Percentiles rank a stretch among this genome's conserved stretches.
Conservation (phyloP, 2,888 invertebrate species). For the Caenorhabditis sp. region DNA sequence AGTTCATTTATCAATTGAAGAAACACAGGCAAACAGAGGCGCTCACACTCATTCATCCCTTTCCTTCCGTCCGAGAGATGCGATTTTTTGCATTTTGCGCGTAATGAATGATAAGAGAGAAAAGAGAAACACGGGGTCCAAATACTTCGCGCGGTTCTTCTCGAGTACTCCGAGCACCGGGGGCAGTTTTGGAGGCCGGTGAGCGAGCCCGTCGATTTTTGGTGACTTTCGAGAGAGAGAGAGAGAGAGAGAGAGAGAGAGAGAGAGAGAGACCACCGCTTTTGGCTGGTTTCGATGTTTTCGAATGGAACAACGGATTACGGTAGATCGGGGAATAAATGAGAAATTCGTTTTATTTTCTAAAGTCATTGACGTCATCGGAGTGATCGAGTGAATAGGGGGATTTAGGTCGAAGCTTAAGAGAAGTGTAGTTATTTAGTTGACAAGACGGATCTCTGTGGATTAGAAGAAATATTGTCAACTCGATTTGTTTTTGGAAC, state of each 20-base stretch:
- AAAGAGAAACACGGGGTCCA: slow-evolving; percentile 4
- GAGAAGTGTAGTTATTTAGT: too few species aligned
- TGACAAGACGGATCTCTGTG: too few species aligned
- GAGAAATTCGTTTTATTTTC: slow-evolving; percentile 5
- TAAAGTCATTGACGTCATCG: slow-evolving; percentile 37
- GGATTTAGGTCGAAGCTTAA: too few species aligned
- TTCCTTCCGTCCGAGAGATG: not conserved
- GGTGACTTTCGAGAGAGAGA: slow-evolving; percentile 27
- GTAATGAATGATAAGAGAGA: slow-evolving; percentile 23
- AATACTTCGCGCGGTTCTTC: slow-evolving; percentile 42
- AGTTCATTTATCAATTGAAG: slow-evolving; percentile 47
- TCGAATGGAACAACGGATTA: slow-evolving; percentile 15
- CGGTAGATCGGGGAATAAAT: slow-evolving; percentile 13
- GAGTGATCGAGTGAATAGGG: not conserved
- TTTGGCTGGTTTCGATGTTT: slow-evolving; percentile 44
- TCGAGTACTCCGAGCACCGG: slow-evolving; percentile 31
- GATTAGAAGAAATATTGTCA: too few species aligned
- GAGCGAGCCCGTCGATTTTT: slow-evolving; percentile 23
- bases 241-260: not conserved
- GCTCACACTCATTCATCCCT: not conserved
- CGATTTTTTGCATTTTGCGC: not conserved
- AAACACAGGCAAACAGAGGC: slow-evolving; percentile 1
- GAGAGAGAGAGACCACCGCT: too few species aligned
- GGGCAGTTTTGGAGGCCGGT: not conserved
- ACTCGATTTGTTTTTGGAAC: too few species aligned